phyloP scores from a whole-genome alignment of 2,797 vertebrate genomes.

The Avahi laniger region DNA sequence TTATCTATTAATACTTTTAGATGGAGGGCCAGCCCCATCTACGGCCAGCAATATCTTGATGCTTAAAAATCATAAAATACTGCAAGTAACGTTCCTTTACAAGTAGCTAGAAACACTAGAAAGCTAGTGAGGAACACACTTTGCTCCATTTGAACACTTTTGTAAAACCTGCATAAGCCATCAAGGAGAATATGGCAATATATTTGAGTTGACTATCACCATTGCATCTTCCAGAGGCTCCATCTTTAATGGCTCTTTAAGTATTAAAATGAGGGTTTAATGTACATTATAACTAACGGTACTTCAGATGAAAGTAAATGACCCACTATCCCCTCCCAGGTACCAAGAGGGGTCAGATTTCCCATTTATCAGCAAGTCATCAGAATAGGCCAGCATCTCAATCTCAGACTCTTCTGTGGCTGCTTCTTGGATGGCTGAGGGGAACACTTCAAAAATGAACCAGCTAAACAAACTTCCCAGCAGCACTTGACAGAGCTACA shows the following conservation, averaged over 20 bases:
- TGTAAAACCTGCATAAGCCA: background rate
- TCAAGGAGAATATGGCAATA: background rate
- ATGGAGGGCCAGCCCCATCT: background rate
- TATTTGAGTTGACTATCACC: conserved; percentile 40
- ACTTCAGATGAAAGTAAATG: conserved; percentile 63
- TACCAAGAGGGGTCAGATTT: conserved; percentile 75
- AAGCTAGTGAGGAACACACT: background rate
- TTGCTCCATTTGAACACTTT: background rate
- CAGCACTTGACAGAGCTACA: conserved; percentile 90
- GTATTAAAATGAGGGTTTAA: conserved; percentile 56
- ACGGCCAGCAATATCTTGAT: background rate
- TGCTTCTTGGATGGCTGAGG: conserved; percentile 84
- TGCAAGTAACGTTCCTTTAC: background rate
- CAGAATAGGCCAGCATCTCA: conserved; percentile 72
- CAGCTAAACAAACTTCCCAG: conserved; percentile 92
- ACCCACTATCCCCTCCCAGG: conserved; percentile 48
- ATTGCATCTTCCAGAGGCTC: background rate
- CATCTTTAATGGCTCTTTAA: conserved; percentile 49
- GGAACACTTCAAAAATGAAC: conserved; percentile 90
- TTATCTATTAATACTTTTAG: background rate
- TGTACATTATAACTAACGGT: conserved; percentile 48
- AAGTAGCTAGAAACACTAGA: background rate
- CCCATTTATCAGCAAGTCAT: conserved; percentile 69
- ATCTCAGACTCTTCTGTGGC: conserved; percentile 76
- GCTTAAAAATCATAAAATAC: conserved; percentile 31